phyloP scores from a whole-genome alignment of 2,797 vertebrate species.

The Tarsius wallacei region DNA sequence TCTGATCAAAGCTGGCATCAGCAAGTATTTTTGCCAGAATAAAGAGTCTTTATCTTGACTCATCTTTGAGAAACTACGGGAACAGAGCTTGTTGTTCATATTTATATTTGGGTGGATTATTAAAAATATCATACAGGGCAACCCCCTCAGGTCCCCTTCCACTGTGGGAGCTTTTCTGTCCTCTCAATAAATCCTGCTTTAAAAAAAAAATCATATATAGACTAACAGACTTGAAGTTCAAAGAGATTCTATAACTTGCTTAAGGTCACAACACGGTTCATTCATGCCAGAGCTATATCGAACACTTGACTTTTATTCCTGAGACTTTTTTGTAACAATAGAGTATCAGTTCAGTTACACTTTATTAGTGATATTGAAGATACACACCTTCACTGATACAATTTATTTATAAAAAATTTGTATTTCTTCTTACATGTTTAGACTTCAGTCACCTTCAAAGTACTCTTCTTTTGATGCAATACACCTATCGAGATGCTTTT shows the following conservation, averaged over 20 bases:
- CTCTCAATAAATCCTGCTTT: no score
- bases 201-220: constrained; percentile 32
- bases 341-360: not conserved
- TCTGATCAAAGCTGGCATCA: constrained; percentile 51
- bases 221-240: not conserved
- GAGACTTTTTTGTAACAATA: not conserved
- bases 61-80: constrained; percentile 40
- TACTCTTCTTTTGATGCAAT: no score
- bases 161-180: no score
- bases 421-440: no score
- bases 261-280: not conserved
- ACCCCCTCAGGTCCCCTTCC: no score
- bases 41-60: constrained; percentile 26
- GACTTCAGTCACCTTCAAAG: no score
- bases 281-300: constrained; percentile 27
- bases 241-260: constrained; percentile 47
- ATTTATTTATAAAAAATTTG: no score
- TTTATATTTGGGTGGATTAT: constrained; percentile 16
- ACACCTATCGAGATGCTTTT: no score
- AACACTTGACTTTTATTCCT: constrained; percentile 5
- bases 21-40: constrained; percentile 29
- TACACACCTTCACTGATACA: not conserved
- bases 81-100: constrained; percentile 26
- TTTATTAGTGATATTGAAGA: constrained; percentile 25
- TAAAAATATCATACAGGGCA: not conserved